Base-by-base conservation (phyloP, 2,797 vertebrate species). In the Mallotus villosus region DNA sequence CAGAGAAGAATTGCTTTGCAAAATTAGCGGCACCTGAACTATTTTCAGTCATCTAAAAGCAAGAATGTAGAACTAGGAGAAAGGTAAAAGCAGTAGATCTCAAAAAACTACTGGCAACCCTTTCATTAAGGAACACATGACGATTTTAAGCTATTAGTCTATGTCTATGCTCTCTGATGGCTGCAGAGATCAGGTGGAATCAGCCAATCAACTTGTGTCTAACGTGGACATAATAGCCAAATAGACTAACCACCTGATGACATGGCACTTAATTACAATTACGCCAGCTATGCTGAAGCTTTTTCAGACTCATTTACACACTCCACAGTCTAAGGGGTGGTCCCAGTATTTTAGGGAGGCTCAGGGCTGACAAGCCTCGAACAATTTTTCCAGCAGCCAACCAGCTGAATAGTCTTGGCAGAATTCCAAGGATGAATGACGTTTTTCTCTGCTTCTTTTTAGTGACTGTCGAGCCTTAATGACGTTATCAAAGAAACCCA, bases 381-480 rank as follows among this genome's bases (percentile, higher is more conserved):
- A 2, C 4, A 29, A 62, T 29, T 12, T 14, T 32, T 62, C 60
- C 60, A 62, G 24, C 22, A 60, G 58, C 58, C 22, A 60, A 22
- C 12, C 58, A 55, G 51, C 59, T 27, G 22, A 61, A 61, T 29
- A 5, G 59, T 61, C 60, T 61, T 61, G 60, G 60, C 25, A 25
- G 11, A 16, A 27, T 27, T 25, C 60, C 60, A 29, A 17, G 5
- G 25, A 61, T 25, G 16, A 29, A 61, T 29, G 25, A 61, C 14
- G 25, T 16, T 25, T 25, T 46, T 21, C 11, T 16, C 32, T 46
- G 21, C 22, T 60, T 70, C 1, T 49, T 16, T 27, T 41, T 17
- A 29, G 2, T 17, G 51, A 19, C 59, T 27, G 59, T 61, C 16
- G 5, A 1, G 16, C 22, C 4, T 61, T 25, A 61, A 55, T 55